Evolutionary conservation across 2,797 vertebrate species (phyloP).

Genomic region (Chelmon rostratus): DNA sequence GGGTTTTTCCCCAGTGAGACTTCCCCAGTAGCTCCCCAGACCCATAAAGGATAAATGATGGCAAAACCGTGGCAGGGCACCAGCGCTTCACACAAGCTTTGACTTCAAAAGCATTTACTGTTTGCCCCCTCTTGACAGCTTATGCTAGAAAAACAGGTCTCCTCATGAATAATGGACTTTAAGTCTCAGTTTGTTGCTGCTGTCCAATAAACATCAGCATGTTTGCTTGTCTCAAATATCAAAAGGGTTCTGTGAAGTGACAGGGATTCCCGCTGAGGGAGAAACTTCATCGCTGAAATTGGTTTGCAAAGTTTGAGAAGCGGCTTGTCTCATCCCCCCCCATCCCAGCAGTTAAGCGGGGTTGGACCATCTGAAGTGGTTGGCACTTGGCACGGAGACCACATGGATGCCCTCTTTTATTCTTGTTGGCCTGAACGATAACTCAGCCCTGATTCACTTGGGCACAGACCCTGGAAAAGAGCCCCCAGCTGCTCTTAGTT

Average conservation of each 20-base stretch:
- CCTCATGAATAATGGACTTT: constrained; percentile 47
- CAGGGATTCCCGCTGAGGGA: constrained; percentile 43
- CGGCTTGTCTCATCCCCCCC: not conserved
- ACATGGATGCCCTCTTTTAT: constrained; percentile 63
- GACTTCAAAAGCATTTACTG: constrained; percentile 58
- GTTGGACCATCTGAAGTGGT: constrained; percentile 53
- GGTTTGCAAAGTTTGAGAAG: constrained; percentile 56
- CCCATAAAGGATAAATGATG: constrained; percentile 57
- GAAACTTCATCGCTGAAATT: constrained; percentile 49
- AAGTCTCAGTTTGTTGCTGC: constrained; percentile 45
- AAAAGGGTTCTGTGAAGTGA: constrained; percentile 49
- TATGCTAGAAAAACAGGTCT: constrained; percentile 41
- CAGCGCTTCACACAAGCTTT: constrained; percentile 29
- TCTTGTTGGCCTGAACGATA: constrained; percentile 58
- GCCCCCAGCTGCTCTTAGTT: constrained; percentile 62
- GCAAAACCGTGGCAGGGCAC: constrained; percentile 35
- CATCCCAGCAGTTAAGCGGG: constrained; percentile 9
- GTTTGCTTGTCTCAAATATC: constrained; percentile 70
- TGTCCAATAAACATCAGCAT: constrained; percentile 54
- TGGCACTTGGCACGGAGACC: constrained; percentile 64
- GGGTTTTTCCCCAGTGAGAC: constrained; percentile 27
- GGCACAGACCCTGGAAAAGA: constrained; percentile 46
- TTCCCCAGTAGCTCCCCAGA: constrained; percentile 31
- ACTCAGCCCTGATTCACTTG: constrained; percentile 48
- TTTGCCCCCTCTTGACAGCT: constrained; percentile 44